Evolutionary conservation across 2,888 invertebrate species (phyloP).

Genomic region (Lasioglossum oenotherae): DNA sequence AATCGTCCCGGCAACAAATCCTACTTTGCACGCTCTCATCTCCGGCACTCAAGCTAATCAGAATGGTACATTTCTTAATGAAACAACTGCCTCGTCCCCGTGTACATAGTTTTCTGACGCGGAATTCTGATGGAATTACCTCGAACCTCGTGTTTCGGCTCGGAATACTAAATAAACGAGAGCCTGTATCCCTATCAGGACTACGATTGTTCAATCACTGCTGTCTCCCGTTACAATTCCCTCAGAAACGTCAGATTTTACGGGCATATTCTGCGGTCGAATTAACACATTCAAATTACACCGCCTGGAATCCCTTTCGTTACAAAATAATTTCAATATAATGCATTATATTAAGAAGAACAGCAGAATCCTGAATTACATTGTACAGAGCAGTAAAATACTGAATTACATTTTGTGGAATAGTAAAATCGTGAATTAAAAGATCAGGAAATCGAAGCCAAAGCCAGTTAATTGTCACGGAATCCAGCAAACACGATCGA

Average conservation of each 20-base stretch:
- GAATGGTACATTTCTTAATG: slow-evolving; percentile 61
- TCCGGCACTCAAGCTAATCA: slow-evolving; percentile 55
- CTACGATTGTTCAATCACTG: not conserved
- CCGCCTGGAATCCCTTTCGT: not conserved
- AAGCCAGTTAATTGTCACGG: no score
- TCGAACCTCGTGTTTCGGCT: not conserved
- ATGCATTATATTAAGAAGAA: not conserved
- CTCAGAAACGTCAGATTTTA: not conserved
- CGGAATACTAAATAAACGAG: not conserved
- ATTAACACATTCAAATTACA: not conserved
- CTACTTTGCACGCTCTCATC: slow-evolving; percentile 51
- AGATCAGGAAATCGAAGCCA: no score
- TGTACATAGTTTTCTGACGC: slow-evolving; percentile 49
- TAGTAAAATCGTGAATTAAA: not conserved
- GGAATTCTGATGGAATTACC: slow-evolving; percentile 44
- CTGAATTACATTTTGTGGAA: not conserved
- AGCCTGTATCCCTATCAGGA: not conserved
- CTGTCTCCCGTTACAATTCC: not conserved
- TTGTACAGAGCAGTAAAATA: not conserved
- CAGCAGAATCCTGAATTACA: not conserved
- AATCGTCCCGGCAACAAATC: slow-evolving; percentile 49
- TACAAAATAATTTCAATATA: not conserved
- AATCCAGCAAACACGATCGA: not conserved
- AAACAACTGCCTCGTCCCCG: slow-evolving; percentile 45
- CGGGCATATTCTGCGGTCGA: not conserved